Conservation (phyloP, 2,888 invertebrate genomes). For the Athalia rosae region DNA sequence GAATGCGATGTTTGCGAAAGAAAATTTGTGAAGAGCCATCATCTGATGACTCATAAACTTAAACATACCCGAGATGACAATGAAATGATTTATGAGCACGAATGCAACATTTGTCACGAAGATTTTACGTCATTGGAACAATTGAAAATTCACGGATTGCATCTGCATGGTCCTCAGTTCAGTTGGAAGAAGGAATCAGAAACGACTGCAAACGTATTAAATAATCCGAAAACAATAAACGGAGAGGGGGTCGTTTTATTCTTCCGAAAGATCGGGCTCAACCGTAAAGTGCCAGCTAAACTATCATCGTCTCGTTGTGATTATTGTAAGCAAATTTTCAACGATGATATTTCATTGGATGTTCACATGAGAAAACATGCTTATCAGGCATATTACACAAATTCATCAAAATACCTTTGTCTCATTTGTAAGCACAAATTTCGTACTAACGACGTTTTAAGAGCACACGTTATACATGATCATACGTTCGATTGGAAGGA, state of each 20-base stretch:
- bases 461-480: conserved; percentile 32
- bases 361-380: conserved; percentile 17
- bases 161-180: conserved; percentile 31
- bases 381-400: conserved; percentile 14
- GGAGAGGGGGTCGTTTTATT: not conserved
- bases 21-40: conserved; percentile 43
- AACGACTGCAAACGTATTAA: not conserved
- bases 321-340: conserved; percentile 24
- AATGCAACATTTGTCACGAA: conserved; percentile 25
- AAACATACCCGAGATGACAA: conserved; percentile 51
- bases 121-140: conserved; percentile 21
- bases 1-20: conserved; percentile 51
- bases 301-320: not conserved
- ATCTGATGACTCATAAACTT: conserved; percentile 50
- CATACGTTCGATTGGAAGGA: conserved; percentile 16
- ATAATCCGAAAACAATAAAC: not conserved
- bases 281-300: too few species aligned
- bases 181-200: not conserved
- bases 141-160: conserved; percentile 25
- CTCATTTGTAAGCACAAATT: conserved; percentile 30
- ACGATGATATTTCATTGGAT: not conserved
- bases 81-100: not conserved
- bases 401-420: conserved; percentile 27
- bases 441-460: conserved; percentile 26
- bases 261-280: not conserved